phyloP scores from a whole-genome alignment of 2,113 vertebrate genomes.

The Muscicapa adusta region DNA sequence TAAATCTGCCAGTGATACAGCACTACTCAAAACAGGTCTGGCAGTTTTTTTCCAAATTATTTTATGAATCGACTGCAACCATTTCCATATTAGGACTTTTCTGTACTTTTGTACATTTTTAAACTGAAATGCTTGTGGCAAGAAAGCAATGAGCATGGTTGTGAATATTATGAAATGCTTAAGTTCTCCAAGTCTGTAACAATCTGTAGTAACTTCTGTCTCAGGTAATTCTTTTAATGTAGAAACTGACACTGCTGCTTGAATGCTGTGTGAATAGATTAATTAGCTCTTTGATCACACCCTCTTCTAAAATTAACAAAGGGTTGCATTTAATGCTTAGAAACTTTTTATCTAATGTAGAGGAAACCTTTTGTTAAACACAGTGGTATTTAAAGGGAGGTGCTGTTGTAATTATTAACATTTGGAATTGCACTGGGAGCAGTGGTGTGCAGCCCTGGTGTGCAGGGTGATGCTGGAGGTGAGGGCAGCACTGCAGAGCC shows the following conservation, averaged over 20 bases:
- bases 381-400: rapidly evolving
- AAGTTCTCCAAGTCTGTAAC: not conserved
- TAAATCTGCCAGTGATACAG: not conserved
- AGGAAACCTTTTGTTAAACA: not conserved
- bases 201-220: not conserved
- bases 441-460: rapidly evolving
- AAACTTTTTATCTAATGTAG: not conserved
- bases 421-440: not conserved
- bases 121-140: not conserved
- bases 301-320: not conserved
- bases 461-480: not conserved
- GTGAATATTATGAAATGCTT: not conserved
- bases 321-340: not conserved
- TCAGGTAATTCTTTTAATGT: not conserved
- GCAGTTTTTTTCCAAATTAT: not conserved
- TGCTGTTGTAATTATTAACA: not conserved
- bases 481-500: not conserved
- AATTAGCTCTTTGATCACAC: not conserved
- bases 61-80: not conserved
- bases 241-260: not conserved
- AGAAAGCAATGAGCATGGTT: not conserved
- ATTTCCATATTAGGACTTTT: not conserved
- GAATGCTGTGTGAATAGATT: not conserved
- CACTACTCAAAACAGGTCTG: not conserved
- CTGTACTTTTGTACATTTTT: not conserved